A percentile compares a stretch with the other conserved stretches of the same genome.
Conservation (phyloP, 1,140 invertebrate species). For the Centruroides vittatus region DNA sequence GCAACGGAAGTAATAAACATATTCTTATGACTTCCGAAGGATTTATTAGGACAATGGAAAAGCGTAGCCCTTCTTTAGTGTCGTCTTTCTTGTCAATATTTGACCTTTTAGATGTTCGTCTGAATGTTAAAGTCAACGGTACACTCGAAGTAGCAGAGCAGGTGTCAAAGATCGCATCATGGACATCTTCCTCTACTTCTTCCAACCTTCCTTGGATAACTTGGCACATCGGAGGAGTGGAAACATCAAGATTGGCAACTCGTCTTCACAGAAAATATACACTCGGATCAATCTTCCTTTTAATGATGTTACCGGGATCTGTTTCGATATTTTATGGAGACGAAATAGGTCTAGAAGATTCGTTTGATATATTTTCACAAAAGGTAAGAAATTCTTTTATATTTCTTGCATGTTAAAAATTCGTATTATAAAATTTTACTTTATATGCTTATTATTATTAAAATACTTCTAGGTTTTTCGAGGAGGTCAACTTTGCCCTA, state of each 20-base stretch:
- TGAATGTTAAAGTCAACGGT: constrained; percentile 32
- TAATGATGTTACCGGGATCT: constrained; percentile 60
- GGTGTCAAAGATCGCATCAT: neutral
- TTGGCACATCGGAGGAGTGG: constrained; percentile 51
- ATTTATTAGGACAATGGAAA: constrained; percentile 28
- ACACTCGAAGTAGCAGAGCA: constrained; percentile 7
- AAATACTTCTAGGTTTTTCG: constrained; percentile 8
- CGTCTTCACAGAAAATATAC: constrained; percentile 39
- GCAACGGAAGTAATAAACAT: constrained; percentile 24
- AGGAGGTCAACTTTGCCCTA: constrained; percentile 17
- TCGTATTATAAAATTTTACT: neutral
- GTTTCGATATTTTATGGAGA: constrained; percentile 67
- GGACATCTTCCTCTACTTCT: neutral
- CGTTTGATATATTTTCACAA: constrained; percentile 11
- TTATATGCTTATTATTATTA: neutral
- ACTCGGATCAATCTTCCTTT: constrained; percentile 44
- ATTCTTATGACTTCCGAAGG: constrained; percentile 50
- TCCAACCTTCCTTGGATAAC: constrained; percentile 31
- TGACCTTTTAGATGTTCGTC: constrained; percentile 51
- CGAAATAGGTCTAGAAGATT: constrained; percentile 41
- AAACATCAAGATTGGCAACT: constrained; percentile 39
- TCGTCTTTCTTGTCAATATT: constrained; percentile 43
- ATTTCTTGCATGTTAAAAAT: neutral
- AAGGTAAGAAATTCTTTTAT: constrained; percentile 15
- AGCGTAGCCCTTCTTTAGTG: constrained; percentile 19